Evolutionary conservation across 2,888 invertebrate species (phyloP).

Genomic region (Caenorhabditis zanzibari): DNA sequence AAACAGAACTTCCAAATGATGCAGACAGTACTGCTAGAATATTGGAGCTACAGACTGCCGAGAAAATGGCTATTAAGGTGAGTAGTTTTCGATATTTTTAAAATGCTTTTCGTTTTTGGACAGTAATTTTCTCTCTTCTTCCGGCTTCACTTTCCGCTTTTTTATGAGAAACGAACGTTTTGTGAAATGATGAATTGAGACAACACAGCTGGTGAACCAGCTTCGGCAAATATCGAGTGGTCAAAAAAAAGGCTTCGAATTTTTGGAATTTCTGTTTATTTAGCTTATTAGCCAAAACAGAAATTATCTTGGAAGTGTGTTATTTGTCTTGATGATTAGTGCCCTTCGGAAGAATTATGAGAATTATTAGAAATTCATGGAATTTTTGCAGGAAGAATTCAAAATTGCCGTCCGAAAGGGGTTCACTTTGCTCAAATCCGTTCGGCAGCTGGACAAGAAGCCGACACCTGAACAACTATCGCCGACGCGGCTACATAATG

Average conservation of each 20-base stretch:
- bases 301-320: conserved; percentile 21
- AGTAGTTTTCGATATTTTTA: too few relatives aligned
- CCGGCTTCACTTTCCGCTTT: not conserved
- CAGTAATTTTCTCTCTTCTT: conserved; percentile 13
- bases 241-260: conserved; percentile 14
- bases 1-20: conserved; percentile 89
- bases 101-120: conserved; percentile 20
- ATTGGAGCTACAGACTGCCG: conserved; percentile 89
- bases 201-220: conserved; percentile 24
- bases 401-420: conserved; percentile 92
- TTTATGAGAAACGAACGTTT: not conserved
- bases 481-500: conserved; percentile 87
- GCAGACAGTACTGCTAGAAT: conserved; percentile 93
- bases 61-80: conserved; percentile 83
- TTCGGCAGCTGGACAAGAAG: conserved; percentile 84
- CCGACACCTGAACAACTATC: conserved; percentile 80
- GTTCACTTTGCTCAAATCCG: conserved; percentile 89
- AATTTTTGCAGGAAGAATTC: conserved; percentile 89
- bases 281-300: conserved; percentile 26
- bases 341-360: conserved; percentile 5
- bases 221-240: not conserved
- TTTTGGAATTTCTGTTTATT: conserved; percentile 35
- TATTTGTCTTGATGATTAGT: conserved; percentile 35
- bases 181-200: conserved; percentile 12
- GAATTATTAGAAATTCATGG: conserved; percentile 9